Evolutionary conservation across 1,140 invertebrate species (phyloP), one percentile per base, ranked within the genome.

Genomic region (Platyscapa corneri): DNA sequence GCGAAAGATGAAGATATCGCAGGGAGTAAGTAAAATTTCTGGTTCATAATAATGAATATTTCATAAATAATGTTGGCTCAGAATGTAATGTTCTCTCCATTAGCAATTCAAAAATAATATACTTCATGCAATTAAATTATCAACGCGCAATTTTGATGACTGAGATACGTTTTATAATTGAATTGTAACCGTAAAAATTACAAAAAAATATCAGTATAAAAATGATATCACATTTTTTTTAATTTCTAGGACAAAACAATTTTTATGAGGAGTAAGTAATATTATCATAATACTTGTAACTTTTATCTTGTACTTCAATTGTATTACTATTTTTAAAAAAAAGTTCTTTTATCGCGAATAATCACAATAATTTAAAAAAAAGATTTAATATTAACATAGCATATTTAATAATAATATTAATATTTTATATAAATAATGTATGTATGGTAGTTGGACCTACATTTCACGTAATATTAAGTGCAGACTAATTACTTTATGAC

Each of bases 1-100:
- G 23, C 3, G 56, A 37, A 53, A 77, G 12, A 83, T 67, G 60
- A 77, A 83, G 74, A 67, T 83, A 77, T 67, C 60, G 76, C n/a
- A 56, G 49, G 60, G 60, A 53, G 10, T 53, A 30, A 49, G 32
- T 34, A 30, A 70, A 83, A 70, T 72, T 79, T 79, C 34, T 42
- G 16, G 27, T 30, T 56, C 64, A 84, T 72, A 72, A 78, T 30
- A 49, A 37, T 39, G 20, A 77, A 76, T 76, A 64, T 32, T 76
- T 76, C 37, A 64, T 64, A 42, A 75, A 64, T 53, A 72, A 56
- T 56, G 32, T 74, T 81, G 23, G 18, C 65, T 81, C 65, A 18
- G n/a, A 81, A 72, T 53, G 10, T 49, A 23, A 56, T 37, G 32
- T 60, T 83, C 70, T 56, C 34, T 60, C 16, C 70, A 60, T 82